A percentile compares a stretch with the other conserved stretches of the same genome.
These are phyloP conservation scores for Corydoras sp. DNA, from an alignment of 2,113 vertebrate genomes.

Conservation along the genomic window DNA sequence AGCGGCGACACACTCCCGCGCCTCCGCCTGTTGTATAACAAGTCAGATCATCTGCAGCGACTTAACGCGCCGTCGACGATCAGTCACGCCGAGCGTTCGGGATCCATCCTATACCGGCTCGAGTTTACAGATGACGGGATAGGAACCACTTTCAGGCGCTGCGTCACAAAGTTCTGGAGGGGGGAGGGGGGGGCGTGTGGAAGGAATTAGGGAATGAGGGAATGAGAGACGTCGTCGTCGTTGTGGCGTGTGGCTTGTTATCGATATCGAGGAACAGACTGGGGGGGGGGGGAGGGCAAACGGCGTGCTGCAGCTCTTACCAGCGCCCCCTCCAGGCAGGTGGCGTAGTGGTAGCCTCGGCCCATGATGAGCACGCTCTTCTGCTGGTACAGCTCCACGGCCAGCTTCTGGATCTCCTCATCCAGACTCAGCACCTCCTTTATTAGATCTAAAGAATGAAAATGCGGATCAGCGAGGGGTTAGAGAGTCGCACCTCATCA, in stretches of 20 bases:
- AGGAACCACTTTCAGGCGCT: neutral
- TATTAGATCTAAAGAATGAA: constrained; percentile 75
- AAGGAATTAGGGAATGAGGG: neutral
- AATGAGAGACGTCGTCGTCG: neutral
- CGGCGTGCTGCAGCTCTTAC: constrained; percentile 59
- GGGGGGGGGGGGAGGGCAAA: neutral
- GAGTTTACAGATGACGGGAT: neutral
- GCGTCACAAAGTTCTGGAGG: neutral
- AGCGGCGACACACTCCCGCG: neutral
- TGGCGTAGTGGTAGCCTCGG: constrained; percentile 93
- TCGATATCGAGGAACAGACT: neutral
- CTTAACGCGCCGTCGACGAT: no score
- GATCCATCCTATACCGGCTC: no score
- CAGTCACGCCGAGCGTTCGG: no score
- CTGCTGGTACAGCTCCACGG: constrained; percentile 89
- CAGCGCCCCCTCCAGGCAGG: constrained; percentile 92
- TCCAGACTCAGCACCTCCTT: constrained; percentile 94
- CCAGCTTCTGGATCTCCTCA: constrained; percentile 93
- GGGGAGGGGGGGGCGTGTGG: neutral
- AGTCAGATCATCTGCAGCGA: no score
- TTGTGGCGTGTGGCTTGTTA: neutral
- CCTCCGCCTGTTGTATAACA: no score
- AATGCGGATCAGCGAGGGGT: no score
- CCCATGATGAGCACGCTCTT: constrained; percentile 98
- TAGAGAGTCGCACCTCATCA: no score